Percentiles rank a stretch among this genome's conserved stretches.
phyloP scores from a whole-genome alignment of 2,888 invertebrate genomes.

The Melieria picta region DNA sequence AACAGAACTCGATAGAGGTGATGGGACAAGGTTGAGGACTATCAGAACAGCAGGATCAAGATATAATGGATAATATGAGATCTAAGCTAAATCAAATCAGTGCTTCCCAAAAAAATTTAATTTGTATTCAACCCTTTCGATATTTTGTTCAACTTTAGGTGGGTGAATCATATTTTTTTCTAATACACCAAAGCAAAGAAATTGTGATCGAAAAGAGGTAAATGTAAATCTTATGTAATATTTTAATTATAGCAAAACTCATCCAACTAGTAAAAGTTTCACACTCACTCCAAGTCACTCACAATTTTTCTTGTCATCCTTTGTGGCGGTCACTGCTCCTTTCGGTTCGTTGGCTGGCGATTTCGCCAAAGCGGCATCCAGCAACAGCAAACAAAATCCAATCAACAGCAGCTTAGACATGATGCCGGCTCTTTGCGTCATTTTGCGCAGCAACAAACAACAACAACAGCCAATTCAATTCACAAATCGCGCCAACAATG shows the following conservation, averaged over 20 bases:
- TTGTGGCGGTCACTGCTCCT: constrained; percentile 17
- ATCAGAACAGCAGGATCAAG: too few species aligned
- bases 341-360: constrained; percentile 23
- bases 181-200: background rate
- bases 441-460: background rate
- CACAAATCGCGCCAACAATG: too few species aligned
- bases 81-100: too few species aligned
- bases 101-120: too few species aligned
- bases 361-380: constrained; percentile 23
- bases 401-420: background rate
- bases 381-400: constrained; percentile 29
- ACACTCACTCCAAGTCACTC: constrained; percentile 39
- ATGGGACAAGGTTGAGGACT: too few species aligned
- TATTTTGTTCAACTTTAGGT: background rate
- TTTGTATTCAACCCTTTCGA: background rate
- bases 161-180: background rate
- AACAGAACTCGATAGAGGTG: too few species aligned
- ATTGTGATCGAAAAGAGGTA: background rate
- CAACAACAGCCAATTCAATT: background rate
- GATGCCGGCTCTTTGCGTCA: background rate
- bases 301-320: constrained; percentile 45
- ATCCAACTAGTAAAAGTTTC: background rate
- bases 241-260: background rate
- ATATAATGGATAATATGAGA: too few species aligned
- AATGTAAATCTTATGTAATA: background rate